These are phyloP conservation scores for Bos javanicus DNA, from an alignment of 2,113 vertebrate species.

Conservation along the genomic window DNA sequence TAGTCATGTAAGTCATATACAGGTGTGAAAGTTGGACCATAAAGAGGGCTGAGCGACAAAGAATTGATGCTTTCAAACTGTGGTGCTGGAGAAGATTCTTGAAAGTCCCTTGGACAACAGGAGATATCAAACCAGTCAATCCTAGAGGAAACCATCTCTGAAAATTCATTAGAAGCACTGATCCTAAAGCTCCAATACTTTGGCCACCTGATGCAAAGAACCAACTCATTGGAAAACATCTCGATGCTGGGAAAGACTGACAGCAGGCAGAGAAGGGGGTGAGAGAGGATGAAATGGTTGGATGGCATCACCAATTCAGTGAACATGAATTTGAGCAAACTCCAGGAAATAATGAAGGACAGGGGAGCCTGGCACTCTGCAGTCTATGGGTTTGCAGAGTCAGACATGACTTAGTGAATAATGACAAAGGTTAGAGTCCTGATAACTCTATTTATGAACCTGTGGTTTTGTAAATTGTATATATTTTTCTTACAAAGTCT, in stretches of 20 bases:
- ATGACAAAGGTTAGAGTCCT: not conserved
- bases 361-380: not conserved
- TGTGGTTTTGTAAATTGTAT: not conserved
- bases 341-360: not conserved
- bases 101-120: not conserved
- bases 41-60: accelerated
- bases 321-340: not conserved
- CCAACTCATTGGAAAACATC: not conserved
- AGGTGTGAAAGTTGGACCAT: not conserved
- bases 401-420: not conserved
- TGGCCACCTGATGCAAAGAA: not conserved
- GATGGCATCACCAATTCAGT: not conserved
- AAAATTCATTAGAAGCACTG: not conserved
- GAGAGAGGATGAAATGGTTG: not conserved
- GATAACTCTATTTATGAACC: not conserved
- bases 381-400: not conserved
- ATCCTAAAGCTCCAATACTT: not conserved
- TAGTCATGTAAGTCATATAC: not conserved
- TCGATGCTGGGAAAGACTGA: not conserved
- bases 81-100: not conserved
- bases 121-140: not conserved
- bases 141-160: not conserved
- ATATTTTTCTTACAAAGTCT: not conserved
- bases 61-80: not conserved
- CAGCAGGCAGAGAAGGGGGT: not conserved